phyloP scores from a whole-genome alignment of 2,888 invertebrate species.

The Ochropacha duplaris region DNA sequence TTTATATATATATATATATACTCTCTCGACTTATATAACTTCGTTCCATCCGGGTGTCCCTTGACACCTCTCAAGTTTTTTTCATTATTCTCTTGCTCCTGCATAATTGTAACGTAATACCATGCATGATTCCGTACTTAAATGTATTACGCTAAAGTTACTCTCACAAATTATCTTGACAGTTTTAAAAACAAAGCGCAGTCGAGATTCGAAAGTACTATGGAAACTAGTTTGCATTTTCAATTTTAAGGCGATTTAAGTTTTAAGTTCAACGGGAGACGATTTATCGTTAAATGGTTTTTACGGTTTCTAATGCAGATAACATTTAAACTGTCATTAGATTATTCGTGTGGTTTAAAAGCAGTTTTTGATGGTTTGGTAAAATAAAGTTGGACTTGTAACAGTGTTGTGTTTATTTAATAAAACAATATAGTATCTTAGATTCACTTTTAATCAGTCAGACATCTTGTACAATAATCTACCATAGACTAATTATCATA shows the following conservation, averaged over 20 bases:
- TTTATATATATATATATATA: too few species aligned
- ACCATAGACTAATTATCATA: too few species aligned
- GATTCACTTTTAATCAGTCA: too few species aligned
- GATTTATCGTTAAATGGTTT: conserved; percentile 55
- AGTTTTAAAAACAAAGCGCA: conserved; percentile 27
- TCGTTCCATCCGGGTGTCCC: too few species aligned
- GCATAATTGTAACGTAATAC: neutral
- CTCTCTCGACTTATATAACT: too few species aligned
- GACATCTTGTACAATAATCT: too few species aligned
- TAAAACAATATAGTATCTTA: too few species aligned
- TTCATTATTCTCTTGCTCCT: neutral
- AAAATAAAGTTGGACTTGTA: too few species aligned
- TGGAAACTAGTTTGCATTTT: conserved; percentile 71
- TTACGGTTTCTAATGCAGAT: conserved; percentile 19
- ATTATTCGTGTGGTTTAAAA: neutral
- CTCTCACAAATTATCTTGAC: neutral
- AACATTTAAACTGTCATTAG: neutral
- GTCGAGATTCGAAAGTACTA: conserved; percentile 43
- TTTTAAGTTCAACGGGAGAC: conserved; percentile 65
- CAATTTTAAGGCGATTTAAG: conserved; percentile 77
- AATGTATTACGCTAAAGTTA: neutral
- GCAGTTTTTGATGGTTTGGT: neutral
- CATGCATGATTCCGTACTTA: neutral
- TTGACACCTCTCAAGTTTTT: too few species aligned
- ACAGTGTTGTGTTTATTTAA: too few species aligned